These are phyloP conservation scores for Oryzias melastigma DNA, from an alignment of 2,113 vertebrate genomes.

Conservation along the genomic window DNA sequence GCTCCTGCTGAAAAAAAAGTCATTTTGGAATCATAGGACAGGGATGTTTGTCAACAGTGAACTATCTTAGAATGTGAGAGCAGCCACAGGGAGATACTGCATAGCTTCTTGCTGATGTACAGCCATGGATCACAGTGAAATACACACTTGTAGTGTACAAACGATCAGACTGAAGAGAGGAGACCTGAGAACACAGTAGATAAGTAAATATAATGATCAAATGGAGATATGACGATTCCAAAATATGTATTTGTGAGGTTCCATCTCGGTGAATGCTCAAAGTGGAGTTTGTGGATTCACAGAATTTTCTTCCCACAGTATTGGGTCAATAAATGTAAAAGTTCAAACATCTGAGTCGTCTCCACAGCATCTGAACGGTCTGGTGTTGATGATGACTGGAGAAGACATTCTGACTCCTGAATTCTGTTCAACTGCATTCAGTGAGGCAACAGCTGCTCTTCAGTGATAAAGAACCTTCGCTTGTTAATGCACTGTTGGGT, in stretches of 20 bases:
- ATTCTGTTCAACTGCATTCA: neutral
- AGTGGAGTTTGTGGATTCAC: neutral
- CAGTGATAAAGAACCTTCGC: slow-evolving; percentile 24
- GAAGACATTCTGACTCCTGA: neutral
- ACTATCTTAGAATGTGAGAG: slow-evolving; percentile 33
- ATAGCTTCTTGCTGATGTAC: slow-evolving; percentile 48
- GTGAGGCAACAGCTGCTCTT: slow-evolving; percentile 11
- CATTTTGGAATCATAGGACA: too few relatives aligned
- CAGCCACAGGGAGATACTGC: slow-evolving; percentile 36
- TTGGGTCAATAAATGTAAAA: slow-evolving; percentile 23
- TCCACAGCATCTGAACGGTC: neutral
- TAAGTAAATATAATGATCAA: too few relatives aligned
- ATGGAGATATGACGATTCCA: too few relatives aligned
- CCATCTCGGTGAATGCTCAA: too few relatives aligned
- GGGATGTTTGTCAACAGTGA: neutral
- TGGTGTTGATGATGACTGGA: neutral
- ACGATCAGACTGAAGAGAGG: too few relatives aligned
- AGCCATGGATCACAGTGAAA: slow-evolving; percentile 60
- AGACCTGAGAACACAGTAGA: too few relatives aligned
- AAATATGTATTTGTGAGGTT: too few relatives aligned
- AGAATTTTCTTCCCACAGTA: slow-evolving; percentile 49
- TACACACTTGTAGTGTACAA: slow-evolving; percentile 12
- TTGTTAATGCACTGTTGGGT: slow-evolving; percentile 33
- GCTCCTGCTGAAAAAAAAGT: too few relatives aligned
- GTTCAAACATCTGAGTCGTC: neutral